phyloP scores from a whole-genome alignment of 2,888 invertebrate species.

The Agrilus cyanescens region DNA sequence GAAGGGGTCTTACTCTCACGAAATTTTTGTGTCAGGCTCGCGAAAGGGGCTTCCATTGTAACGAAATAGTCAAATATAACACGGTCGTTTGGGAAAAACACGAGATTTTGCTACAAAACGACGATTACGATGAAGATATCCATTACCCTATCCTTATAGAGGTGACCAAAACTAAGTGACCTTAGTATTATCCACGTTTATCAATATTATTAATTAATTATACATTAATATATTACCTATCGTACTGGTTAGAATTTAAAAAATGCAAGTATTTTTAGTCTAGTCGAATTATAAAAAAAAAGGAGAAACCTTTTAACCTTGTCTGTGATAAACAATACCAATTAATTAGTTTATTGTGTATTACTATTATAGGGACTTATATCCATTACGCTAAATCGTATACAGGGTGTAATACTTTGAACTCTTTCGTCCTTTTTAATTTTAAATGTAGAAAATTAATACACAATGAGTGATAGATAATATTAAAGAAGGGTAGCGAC shows the following conservation, averaged over 20 bases:
- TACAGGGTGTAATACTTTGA: too few relatives aligned
- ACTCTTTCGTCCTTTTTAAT: too few relatives aligned
- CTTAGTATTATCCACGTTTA: conserved; percentile 22
- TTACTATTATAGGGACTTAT: too few relatives aligned
- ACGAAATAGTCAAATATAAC: conserved; percentile 49
- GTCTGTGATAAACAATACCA: conserved; percentile 38
- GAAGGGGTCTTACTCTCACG: conserved; percentile 57
- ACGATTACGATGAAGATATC: conserved; percentile 54
- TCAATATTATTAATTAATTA: too few relatives aligned
- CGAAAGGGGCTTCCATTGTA: conserved; percentile 45
- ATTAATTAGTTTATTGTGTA: conserved; percentile 19
- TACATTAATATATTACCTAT: neutral
- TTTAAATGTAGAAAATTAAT: too few relatives aligned
- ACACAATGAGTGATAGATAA: too few relatives aligned
- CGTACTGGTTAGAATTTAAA: conserved; percentile 1
- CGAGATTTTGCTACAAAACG: conserved; percentile 44
- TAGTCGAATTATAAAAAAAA: conserved; percentile 11
- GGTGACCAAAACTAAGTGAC: conserved; percentile 42
- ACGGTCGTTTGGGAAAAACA: conserved; percentile 56
- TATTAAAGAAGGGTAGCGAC: too few relatives aligned
- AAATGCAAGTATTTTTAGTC: neutral
- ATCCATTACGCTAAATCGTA: too few relatives aligned
- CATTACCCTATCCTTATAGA: conserved; percentile 60
- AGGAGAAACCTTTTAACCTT: conserved; percentile 31
- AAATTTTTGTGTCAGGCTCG: conserved; percentile 52